Conservation (phyloP, 2,797 vertebrate genomes). For the Urosaurus nigricauda region DNA sequence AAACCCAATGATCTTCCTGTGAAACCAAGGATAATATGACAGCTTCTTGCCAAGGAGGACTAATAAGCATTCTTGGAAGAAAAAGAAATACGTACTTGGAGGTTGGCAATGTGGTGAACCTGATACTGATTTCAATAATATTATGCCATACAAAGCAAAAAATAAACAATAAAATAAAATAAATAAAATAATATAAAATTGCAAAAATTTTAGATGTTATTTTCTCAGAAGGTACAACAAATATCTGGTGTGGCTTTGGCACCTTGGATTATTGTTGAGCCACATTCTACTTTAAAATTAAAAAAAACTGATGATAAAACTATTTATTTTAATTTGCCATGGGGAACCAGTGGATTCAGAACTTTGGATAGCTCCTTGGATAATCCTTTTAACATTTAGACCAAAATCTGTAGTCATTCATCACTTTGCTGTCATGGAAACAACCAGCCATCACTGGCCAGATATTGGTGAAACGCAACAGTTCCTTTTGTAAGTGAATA, state of each 20-base stretch:
- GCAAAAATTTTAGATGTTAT: not conserved
- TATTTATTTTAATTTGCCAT: not conserved
- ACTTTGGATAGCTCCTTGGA: not conserved
- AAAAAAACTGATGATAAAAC: not conserved
- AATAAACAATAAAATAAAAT: too few species aligned
- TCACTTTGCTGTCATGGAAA: too few species aligned
- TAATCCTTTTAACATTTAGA: too few species aligned
- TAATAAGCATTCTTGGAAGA: not conserved
- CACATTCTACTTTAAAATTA: not conserved
- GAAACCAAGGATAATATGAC: constrained; percentile 3
- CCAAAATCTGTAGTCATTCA: too few species aligned
- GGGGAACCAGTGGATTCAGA: not conserved
- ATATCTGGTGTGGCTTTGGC: too few species aligned
- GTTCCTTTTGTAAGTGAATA: not conserved
- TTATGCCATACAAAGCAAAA: not conserved
- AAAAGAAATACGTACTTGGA: not conserved
- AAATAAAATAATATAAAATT: too few species aligned
- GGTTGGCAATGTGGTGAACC: not conserved
- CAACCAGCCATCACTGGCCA: too few species aligned
- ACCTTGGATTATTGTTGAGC: too few species aligned
- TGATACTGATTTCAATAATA: not conserved
- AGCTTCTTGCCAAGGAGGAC: not conserved
- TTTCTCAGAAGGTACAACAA: not conserved
- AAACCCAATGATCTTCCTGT: constrained; percentile 2
- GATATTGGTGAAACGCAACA: not conserved